A percentile compares a stretch with the other conserved stretches of the same genome.
These are phyloP conservation scores for Acropternis orthonyx DNA, from an alignment of 2,797 vertebrate genomes.

Conservation along the genomic window DNA sequence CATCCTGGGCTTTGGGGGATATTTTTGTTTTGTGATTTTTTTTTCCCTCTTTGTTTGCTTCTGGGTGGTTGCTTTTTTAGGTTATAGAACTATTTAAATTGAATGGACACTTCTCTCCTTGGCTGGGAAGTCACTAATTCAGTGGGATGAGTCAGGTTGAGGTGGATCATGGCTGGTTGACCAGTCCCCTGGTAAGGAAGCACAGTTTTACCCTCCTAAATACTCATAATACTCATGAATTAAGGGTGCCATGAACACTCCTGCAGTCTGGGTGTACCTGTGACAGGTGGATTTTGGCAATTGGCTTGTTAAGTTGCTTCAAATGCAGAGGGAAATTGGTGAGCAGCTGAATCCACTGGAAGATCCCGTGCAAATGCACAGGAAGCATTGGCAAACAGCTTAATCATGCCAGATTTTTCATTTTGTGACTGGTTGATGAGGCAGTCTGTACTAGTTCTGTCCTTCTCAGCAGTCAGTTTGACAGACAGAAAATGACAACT, in stretches of 20 bases:
- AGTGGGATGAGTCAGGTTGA: not conserved
- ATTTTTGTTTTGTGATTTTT: not conserved
- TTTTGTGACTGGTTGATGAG: not conserved
- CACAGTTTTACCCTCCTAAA: not conserved
- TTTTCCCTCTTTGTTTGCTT: not conserved
- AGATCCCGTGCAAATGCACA: constrained; percentile 18
- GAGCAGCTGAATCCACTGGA: constrained; percentile 45
- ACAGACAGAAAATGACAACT: not conserved
- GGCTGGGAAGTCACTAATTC: not conserved
- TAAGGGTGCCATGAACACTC: not conserved
- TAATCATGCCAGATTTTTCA: constrained; percentile 2
- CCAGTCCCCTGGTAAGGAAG: not conserved
- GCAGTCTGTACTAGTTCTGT: not conserved
- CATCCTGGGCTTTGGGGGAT: not conserved
- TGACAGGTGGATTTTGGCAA: constrained; percentile 27
- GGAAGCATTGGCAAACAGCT: constrained; percentile 1
- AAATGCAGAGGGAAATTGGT: not conserved
- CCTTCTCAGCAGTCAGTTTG: not conserved
- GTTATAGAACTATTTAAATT: not conserved
- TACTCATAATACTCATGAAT: not conserved
- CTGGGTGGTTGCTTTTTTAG: accelerated
- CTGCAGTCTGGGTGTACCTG: not conserved
- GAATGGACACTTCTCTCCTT: not conserved
- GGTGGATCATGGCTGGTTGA: not conserved
- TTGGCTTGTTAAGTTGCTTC: not conserved